Evolutionary conservation across 2,113 vertebrate genomes (phyloP), one percentile per base, ranked within the genome.

Genomic region (Ophiodon elongatus): DNA sequence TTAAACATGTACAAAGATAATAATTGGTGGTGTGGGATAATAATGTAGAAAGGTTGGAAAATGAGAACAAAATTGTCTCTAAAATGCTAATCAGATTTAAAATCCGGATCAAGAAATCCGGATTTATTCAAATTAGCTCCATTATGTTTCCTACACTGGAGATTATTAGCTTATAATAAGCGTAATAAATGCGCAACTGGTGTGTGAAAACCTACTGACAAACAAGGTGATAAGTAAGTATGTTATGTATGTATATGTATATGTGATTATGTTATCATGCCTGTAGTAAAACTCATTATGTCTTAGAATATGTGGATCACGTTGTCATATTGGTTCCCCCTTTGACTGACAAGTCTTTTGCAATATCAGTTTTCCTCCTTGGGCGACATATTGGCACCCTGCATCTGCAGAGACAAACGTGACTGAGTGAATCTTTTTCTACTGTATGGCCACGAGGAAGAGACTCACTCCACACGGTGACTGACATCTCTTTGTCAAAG

Each of bases 391-490:
- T 69, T 5, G 14, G 17, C 35, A 4, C 64, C 3, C 6, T 17
- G 8, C n/a, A 47, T 43, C 21, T 73, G 11, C 17, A 23, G 8
- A 14, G n/a, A 41, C 27, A 47, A 64, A 25, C 21, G 35, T 14
- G 8, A 31, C n/a, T 5, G 5, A 25, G 33, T 27, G 31, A 14
- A 33, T 64, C 2, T 74, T 8, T 54, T 47, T n/a, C 19, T 50
- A 3, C n/a, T 47, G 14, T 2, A 33, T 1, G 29, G 35, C 3
- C 4, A 31, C 3, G 66, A 8, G 29, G n/a, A 0, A 69, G 21
- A 25, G 2, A 94, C 95, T 95, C 86, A 95, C 95, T 95, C 93
- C 93, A 89, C 29, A 95, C 93, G 13, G 57, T 74, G 84, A 96
- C 90, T 1, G 76, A 87, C 73, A 95, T 33, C 52, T 69, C 11